A percentile compares a stretch with the other conserved stretches of the same genome.
These are phyloP conservation scores for Ischnus inquisitorius DNA, from an alignment of 2,888 invertebrate genomes.

Conservation along the genomic window DNA sequence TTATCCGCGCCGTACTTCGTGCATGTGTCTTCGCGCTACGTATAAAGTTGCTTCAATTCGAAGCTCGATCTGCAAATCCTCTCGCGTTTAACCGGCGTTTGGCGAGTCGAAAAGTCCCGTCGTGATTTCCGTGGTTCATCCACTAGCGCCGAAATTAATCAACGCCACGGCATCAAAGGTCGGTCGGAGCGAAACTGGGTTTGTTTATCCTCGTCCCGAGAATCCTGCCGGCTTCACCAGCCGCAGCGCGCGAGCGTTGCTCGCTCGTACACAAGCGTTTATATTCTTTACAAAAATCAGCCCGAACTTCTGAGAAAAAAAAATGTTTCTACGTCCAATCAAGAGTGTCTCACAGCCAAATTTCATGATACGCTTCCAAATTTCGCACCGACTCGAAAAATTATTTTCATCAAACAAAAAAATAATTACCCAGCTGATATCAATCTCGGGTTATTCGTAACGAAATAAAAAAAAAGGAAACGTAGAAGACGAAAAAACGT, in stretches of 20 bases:
- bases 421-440: slow-evolving; percentile 1
- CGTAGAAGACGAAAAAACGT: background rate
- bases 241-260: slow-evolving; percentile 22
- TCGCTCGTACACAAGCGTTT: slow-evolving; percentile 6
- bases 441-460: slow-evolving; percentile 2
- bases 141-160: slow-evolving; percentile 82
- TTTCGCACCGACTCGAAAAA: slow-evolving; percentile 3
- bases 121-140: slow-evolving; percentile 74
- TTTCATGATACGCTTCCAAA: slow-evolving; percentile 25
- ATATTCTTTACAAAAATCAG: slow-evolving; percentile 27
- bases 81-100: slow-evolving; percentile 32
- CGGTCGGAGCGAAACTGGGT: slow-evolving; percentile 76
- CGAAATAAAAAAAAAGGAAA: slow-evolving; percentile 19
- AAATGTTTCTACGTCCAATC: slow-evolving; percentile 26
- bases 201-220: slow-evolving; percentile 81
- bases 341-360: background rate
- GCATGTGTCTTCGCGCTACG: background rate
- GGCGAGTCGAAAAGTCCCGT: slow-evolving; percentile 50
- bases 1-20: background rate
- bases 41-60: slow-evolving; percentile 14
- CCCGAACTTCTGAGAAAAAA: slow-evolving; percentile 40
- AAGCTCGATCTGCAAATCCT: slow-evolving; percentile 45
- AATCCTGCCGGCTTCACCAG: slow-evolving; percentile 39
- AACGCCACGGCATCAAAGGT: slow-evolving; percentile 83
- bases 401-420: slow-evolving; percentile 13